Percentiles rank a stretch among this genome's conserved stretches.
These are phyloP conservation scores for Labia minor DNA, from an alignment of 2,888 invertebrate species.

Conservation along the genomic window DNA sequence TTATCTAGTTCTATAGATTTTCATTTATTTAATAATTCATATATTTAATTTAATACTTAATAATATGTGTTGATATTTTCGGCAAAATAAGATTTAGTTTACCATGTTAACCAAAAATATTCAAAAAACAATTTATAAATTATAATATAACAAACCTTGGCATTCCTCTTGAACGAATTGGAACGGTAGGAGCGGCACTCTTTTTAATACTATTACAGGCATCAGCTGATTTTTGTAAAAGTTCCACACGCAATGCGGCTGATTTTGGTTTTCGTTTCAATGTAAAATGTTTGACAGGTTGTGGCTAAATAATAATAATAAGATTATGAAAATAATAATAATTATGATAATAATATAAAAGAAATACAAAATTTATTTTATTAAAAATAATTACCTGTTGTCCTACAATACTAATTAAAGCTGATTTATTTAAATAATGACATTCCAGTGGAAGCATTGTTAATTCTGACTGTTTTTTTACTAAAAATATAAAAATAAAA, in stretches of 20 bases:
- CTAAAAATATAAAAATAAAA: conserved; percentile 28
- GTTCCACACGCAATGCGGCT: conserved; percentile 74
- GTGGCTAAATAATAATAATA: conserved; percentile 45
- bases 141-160: conserved; percentile 81
- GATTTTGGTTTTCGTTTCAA: conserved; percentile 91
- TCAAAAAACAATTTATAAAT: too few relatives aligned
- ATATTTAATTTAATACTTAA: too few relatives aligned
- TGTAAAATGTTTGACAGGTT: conserved; percentile 82
- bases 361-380: background rate
- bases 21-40: too few relatives aligned
- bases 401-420: conserved; percentile 72
- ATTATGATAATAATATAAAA: too few relatives aligned
- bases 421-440: conserved; percentile 89
- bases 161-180: conserved; percentile 75
- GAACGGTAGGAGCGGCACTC: conserved; percentile 76
- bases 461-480: conserved; percentile 69
- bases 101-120: too few relatives aligned
- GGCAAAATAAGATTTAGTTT: too few relatives aligned
- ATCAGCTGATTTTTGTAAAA: conserved; percentile 83
- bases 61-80: too few relatives aligned
- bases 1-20: too few relatives aligned
- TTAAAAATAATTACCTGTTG: conserved; percentile 32
- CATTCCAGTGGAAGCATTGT: conserved; percentile 90
- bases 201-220: conserved; percentile 82
- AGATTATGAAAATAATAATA: background rate